Evolutionary conservation across 2,888 invertebrate species (phyloP).

Genomic region (Malthinus seriepunctatus): DNA sequence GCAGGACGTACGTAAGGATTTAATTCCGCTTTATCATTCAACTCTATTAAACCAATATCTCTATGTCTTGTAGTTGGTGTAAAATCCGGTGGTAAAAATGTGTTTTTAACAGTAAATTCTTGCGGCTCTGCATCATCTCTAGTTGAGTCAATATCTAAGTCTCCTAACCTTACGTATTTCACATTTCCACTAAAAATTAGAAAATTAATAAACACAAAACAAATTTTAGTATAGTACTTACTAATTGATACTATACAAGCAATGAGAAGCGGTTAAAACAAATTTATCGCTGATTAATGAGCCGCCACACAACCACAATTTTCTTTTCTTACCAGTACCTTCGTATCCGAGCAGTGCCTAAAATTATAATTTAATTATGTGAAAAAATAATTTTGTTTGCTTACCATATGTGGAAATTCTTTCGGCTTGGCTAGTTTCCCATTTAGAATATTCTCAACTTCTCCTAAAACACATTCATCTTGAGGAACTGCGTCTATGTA

Average conservation of each 20-base stretch:
- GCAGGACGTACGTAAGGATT: conserved; percentile 54
- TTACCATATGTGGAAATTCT: conserved; percentile 67
- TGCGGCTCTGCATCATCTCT: conserved; percentile 50
- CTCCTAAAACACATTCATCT: conserved; percentile 53
- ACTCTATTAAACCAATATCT: conserved; percentile 57
- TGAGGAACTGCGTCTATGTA: not conserved
- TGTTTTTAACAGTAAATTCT: conserved; percentile 41
- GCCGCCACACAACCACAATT: too few relatives aligned
- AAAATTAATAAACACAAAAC: not conserved
- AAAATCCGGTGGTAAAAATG: conserved; percentile 52
- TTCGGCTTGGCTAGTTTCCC: conserved; percentile 48
- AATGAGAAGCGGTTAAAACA: too few relatives aligned
- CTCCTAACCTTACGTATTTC: conserved; percentile 52
- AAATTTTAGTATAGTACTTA: too few relatives aligned
- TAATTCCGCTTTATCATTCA: conserved; percentile 48
- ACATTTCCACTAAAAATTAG: conserved; percentile 48
- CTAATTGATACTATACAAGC: too few relatives aligned
- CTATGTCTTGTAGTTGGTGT: conserved; percentile 51
- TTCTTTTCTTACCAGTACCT: too few relatives aligned
- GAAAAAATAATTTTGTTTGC: conserved; percentile 12
- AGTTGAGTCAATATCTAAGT: conserved; percentile 48
- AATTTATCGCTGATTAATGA: too few relatives aligned
- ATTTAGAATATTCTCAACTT: conserved; percentile 54
- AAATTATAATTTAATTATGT: not conserved
- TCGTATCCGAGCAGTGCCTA: too few relatives aligned